Base-by-base conservation (phyloP, 2,797 vertebrate genomes). In the Argyrosomus regius region DNA sequence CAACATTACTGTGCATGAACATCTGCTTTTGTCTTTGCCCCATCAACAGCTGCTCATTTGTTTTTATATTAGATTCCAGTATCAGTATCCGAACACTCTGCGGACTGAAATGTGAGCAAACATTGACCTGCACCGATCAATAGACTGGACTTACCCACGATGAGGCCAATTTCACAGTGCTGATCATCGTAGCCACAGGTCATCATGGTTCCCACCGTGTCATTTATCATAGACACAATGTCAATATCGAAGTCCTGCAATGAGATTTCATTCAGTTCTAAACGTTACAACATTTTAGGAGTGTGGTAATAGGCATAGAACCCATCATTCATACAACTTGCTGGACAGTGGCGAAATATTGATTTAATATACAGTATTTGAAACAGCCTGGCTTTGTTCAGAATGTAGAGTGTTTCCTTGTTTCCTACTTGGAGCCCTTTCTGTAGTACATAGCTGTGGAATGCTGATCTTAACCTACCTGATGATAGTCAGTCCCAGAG, bases 171-270 rank as follows among this genome's bases (percentile, higher is more conserved):
- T 93, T 99, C 98, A 65, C 98, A 99, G 94, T 96, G 96, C 7
- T 97, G 97, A 81, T 99, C 98, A 0, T 99, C 98, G 0, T 96
- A 99, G 75, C 98, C 98, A 13, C 98, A 99, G 60, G 98, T 98
- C 98, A 99, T 99, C 98, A 99, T 99, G 59, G 98, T 97, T 70
- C 98, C 98, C 3, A 99, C 98, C 0, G 98, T 99, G 94, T 99
- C 98, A 0, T 98, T 99, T 82, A 99, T 96, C 84, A 99, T 96
- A 0, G 98, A 96, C 83, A 99, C 94, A 0, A 99, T 95, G 80
- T 99, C 98, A 0, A 98, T 96, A 68, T 99, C 97, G 77, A 98
- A 98, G 91, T 99, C 98, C 98, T 99, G 88, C 16, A n/a, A 85
- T 41, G 39, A 86, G 3, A 90, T 58, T 22, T 18, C 11, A 31